These are phyloP conservation scores for Orchesellides sinensis DNA, from an alignment of 2,888 invertebrate genomes.

Conservation along the genomic window DNA sequence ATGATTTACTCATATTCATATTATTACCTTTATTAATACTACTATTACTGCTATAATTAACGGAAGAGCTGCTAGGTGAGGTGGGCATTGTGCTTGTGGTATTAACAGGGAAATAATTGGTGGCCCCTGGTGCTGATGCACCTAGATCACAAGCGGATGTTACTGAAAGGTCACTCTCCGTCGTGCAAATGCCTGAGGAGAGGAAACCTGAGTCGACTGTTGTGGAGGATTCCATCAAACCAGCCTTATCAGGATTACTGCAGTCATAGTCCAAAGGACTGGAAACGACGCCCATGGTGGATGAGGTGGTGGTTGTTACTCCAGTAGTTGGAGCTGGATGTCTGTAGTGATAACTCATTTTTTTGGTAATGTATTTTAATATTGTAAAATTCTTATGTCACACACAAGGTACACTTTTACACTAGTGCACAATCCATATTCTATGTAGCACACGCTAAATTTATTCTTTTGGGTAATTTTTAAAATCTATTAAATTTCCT, in stretches of 20 bases:
- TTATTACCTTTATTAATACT: conserved; percentile 27
- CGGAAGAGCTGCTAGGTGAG: conserved; percentile 60
- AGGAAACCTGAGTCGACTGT: conserved; percentile 72
- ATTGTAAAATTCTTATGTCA: background rate
- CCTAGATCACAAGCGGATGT: conserved; percentile 68
- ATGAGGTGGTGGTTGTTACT: conserved; percentile 2
- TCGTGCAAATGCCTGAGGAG: conserved; percentile 70
- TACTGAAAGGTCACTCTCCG: conserved; percentile 72
- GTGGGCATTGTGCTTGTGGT: conserved; percentile 32
- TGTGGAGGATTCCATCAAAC: conserved; percentile 45
- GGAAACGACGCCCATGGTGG: conserved; percentile 40
- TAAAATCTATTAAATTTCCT: conserved; percentile 38
- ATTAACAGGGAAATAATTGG: background rate
- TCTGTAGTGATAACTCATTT: conserved; percentile 54
- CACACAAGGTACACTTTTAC: background rate
- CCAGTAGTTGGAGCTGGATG: conserved; percentile 45
- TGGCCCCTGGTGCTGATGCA: conserved; percentile 41
- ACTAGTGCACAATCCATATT: conserved; percentile 38
- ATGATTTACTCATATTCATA: conserved; percentile 57
- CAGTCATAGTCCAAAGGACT: conserved; percentile 51
- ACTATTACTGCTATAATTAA: conserved; percentile 51
- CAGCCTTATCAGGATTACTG: conserved; percentile 27
- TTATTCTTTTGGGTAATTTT: background rate
- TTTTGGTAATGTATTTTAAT: background rate
- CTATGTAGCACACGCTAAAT: background rate